Conservation (phyloP, 2,888 invertebrate genomes). For the Timandra comae region DNA sequence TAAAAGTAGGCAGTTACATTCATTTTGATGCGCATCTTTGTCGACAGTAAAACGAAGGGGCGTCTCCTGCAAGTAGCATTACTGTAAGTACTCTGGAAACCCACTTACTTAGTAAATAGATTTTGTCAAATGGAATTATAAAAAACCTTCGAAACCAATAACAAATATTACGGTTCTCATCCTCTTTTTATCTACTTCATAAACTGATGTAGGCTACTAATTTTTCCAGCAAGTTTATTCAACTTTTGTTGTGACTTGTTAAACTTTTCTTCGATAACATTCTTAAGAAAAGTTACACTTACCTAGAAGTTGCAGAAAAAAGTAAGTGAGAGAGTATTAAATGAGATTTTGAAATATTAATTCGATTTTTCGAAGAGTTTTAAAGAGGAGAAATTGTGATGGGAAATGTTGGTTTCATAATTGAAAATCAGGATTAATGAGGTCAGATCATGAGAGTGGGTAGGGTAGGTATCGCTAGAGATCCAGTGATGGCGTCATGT, state of each 20-base stretch:
- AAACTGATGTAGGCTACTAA: too few species aligned
- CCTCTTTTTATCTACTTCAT: too few species aligned
- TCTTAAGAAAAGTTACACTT: slow-evolving; percentile 24
- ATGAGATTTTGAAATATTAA: slow-evolving; percentile 22
- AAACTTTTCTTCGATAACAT: slow-evolving; percentile 29
- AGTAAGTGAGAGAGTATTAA: slow-evolving; percentile 18
- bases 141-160: too few species aligned
- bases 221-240: slow-evolving; percentile 11
- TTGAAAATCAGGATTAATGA: slow-evolving; percentile 17
- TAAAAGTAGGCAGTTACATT: too few species aligned
- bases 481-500: slow-evolving; percentile 31
- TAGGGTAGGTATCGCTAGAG: too few species aligned
- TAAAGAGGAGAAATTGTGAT: slow-evolving; percentile 11
- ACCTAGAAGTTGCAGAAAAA: slow-evolving; percentile 17
- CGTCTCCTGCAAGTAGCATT: too few species aligned
- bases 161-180: too few species aligned
- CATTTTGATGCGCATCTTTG: too few species aligned
- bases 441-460: slow-evolving; percentile 9
- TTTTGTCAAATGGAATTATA: neutral
- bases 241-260: slow-evolving; percentile 24
- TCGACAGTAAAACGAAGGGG: too few species aligned
- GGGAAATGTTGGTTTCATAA: slow-evolving; percentile 9
- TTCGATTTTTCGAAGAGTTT: slow-evolving; percentile 31
- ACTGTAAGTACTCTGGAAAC: too few species aligned
- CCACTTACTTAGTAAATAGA: neutral